Conservation (phyloP, 2,888 invertebrate genomes). For the Aporophyla nigra region DNA sequence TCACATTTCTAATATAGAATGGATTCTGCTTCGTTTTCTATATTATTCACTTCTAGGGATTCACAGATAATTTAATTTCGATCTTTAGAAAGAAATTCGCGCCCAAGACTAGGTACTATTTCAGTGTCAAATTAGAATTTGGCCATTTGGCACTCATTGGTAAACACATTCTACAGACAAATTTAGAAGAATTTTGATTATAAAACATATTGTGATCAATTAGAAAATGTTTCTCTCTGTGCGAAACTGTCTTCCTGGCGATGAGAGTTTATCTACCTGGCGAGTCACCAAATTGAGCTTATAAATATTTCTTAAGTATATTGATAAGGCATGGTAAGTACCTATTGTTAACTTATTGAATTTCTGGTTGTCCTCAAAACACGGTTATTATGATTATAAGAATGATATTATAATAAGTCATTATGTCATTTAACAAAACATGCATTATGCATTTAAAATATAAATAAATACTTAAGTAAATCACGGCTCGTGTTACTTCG, state of each 20-base stretch:
- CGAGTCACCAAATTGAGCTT: not conserved
- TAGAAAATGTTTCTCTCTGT: not conserved
- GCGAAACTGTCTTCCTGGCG: not conserved
- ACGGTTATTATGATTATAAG: not conserved
- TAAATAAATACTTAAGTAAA: slow-evolving; percentile 31
- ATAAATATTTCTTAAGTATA: not conserved
- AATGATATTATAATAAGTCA: not conserved
- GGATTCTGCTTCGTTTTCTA: not conserved
- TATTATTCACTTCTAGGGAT: not conserved
- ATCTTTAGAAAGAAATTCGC: not conserved
- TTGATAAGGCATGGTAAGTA: not conserved
- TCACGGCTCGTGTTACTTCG: slow-evolving; percentile 27
- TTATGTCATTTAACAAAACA: slow-evolving; percentile 16
- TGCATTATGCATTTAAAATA: slow-evolving; percentile 4
- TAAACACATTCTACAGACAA: slow-evolving; percentile 5
- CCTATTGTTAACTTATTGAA: not conserved
- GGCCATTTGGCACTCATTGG: slow-evolving; percentile 29
- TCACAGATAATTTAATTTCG: not conserved
- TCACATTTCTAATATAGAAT: not conserved
- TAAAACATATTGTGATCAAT: slow-evolving; percentile 7
- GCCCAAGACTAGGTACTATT: not conserved
- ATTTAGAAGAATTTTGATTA: slow-evolving; percentile 4
- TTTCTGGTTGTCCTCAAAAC: not conserved
- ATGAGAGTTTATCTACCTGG: not conserved
- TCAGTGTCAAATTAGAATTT: slow-evolving; percentile 21